Base-by-base conservation (phyloP, 2,888 invertebrate genomes). In the Torymus auratus region DNA sequence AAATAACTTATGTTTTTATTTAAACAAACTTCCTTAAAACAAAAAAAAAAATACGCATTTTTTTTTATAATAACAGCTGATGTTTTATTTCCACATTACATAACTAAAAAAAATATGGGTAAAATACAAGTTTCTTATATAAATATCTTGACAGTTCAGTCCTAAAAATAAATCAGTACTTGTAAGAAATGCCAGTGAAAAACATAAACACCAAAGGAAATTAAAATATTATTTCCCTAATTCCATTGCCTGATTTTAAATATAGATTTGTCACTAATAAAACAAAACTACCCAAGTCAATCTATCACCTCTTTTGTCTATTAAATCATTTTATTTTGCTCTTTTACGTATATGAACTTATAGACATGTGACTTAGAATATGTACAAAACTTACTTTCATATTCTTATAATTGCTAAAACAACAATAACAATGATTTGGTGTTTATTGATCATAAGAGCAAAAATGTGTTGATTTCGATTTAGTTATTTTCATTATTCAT, bases 301-400 rank as follows among this genome's bases (percentile, higher is more conserved):
- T 53, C 17, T 78, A 71, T n/a, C 56, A 78, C 28, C 52, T 58
- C 50, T 60, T 74, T 68, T 10, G 69, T 41, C 62, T 76, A 72
- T 20, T 72, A 68, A 74, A 71, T 73, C 14, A 56, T 23, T 52
- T 23, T 41, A 41, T 41, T 55, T n/a, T 13, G 10, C 10, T 71
- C 50, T 61, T 78, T 53, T 70, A 55, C 56, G 20, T 58, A 17
- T 55, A 75, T 15, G 20, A 75, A 74, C 55, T 20, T 64, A 64
- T 69, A 55, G 4, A 81, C 74, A 56, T 17, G 3, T 76, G 56
- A 79, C 70, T 72, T 64, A 68, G 41, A 79, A 79, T 82, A 79
- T 82, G 56, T 82, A 79, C 82, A 82, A 79, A 74, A 78, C 55
- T 65, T 68, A 62, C 52, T 76, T 76, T 81, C n/a, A 55, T 17